Base-by-base conservation (phyloP, 2,113 vertebrate genomes). In the Trochalopteron elliotii region DNA sequence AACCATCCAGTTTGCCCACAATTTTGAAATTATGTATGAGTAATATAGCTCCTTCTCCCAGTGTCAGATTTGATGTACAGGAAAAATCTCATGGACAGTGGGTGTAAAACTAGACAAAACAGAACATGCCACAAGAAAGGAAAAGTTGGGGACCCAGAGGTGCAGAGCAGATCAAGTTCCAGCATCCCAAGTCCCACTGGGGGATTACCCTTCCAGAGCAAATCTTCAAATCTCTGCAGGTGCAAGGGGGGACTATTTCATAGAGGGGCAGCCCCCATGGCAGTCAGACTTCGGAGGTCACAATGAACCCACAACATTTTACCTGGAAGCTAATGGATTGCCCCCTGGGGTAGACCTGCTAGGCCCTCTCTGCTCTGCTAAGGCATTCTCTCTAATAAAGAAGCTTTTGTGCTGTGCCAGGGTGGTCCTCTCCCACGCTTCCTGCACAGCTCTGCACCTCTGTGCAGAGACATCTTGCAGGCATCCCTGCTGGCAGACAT, bases 1-100 rank as follows among this genome's bases (percentile, higher is more conserved):
- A 97, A 70, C 47, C 39, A 65, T 79, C 27, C 63, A 86, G 85
- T 83, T 88, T 71, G 68, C 53, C 85, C 90, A 74, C 59, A 86
- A 37, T 91, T 95, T 91, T 96, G 89, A 80, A 95, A 92, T 72
- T 31, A 49, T 25, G 57, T 69, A 59, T 96, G 90, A 93, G 78
- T 90, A 90, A 94, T 70, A 53, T 80, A 61, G 55, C 21, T 86
- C 40, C 31, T 90, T 95, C 53, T 91, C 24, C 11, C 8, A 2
- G 33, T 15, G 19, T 57, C 77, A 49, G 84, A 74, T 64, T 40
- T 2, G 3, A 39, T 4, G 5, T 52, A 45, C 52, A 83, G 55
- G 42, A 89, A 59, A 55, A 69, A 56, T 35, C 35, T 87, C 37
- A n/a, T 30, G 53, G 67, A 50, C 1, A 4, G 12, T 3, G 5